phyloP scores from a whole-genome alignment of 1,140 invertebrate species.

The Pseudoatta argentina region DNA sequence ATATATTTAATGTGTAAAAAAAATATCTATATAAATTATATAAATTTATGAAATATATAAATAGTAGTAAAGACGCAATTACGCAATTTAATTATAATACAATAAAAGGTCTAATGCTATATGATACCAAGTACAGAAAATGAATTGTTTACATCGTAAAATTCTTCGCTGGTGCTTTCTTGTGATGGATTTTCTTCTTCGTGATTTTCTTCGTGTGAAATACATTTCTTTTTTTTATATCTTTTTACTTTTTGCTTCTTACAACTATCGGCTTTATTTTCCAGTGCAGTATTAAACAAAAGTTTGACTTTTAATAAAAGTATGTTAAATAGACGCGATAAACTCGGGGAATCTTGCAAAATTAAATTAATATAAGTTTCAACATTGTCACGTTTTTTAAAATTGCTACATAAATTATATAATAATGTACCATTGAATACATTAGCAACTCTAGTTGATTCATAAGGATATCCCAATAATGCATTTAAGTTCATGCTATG shows the following conservation, averaged over 20 bases:
- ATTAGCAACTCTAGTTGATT: conserved; percentile 86
- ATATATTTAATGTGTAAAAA: no score
- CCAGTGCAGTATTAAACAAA: conserved; percentile 53
- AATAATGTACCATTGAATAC: conserved; percentile 91
- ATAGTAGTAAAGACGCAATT: not conserved
- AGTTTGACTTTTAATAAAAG: conserved; percentile 68
- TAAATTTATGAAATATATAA: not conserved
- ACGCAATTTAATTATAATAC: not conserved
- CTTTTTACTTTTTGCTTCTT: conserved; percentile 62
- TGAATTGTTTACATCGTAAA: conserved; percentile 77
- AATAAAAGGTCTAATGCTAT: not conserved
- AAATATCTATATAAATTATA: not conserved
- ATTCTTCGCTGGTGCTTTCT: conserved; percentile 36
- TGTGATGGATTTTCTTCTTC: conserved; percentile 32
- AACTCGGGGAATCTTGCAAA: conserved; percentile 85
- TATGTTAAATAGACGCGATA: conserved; percentile 84
- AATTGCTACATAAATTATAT: conserved; percentile 90
- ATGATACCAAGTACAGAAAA: conserved; percentile 61
- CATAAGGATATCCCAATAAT: conserved; percentile 88
- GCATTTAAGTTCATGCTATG: conserved; percentile 89
- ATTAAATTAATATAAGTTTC: conserved; percentile 86
- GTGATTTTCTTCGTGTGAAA: conserved; percentile 15
- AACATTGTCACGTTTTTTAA: conserved; percentile 87
- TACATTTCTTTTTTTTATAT: conserved; percentile 34
- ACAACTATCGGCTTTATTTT: conserved; percentile 24